These are phyloP conservation scores for Diloba caeruleocephala DNA, from an alignment of 2,888 invertebrate genomes.

Conservation along the genomic window DNA sequence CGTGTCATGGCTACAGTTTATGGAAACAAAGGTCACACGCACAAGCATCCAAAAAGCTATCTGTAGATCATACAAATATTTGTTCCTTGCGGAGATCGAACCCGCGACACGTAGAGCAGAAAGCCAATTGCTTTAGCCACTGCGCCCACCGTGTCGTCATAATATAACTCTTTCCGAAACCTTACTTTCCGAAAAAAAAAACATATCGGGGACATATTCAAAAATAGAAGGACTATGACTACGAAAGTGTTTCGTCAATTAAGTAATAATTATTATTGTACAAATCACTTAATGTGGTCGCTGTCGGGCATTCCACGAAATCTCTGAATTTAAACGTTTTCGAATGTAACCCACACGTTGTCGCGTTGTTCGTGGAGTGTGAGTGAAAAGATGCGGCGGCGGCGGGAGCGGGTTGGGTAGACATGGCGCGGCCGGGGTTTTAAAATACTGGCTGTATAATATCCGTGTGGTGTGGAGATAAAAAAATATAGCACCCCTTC, in stretches of 20 bases:
- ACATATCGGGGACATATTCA: not conserved
- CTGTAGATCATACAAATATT: no score
- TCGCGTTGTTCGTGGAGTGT: constrained; percentile 58
- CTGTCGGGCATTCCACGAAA: constrained; percentile 68
- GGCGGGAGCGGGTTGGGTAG: constrained; percentile 3
- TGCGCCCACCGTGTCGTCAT: no score
- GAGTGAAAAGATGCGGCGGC: constrained; percentile 29
- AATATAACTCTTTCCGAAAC: no score
- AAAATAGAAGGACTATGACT: constrained; percentile 21
- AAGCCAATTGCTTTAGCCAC: no score
- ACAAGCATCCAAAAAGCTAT: no score
- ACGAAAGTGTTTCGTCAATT: constrained; percentile 34
- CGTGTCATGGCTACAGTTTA: no score
- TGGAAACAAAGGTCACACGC: no score
- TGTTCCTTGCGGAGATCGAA: no score
- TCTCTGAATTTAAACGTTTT: constrained; percentile 81
- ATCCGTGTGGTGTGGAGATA: no score
- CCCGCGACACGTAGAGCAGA: no score
- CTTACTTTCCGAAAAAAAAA: no score
- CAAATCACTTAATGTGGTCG: constrained; percentile 75
- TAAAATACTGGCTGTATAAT: not conserved
- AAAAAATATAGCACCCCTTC: no score
- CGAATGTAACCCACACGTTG: constrained; percentile 72
- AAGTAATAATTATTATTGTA: constrained; percentile 53
- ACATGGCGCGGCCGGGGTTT: not conserved